These are phyloP conservation scores for Hyaena hyaena DNA, from an alignment of 2,113 vertebrate genomes.

Conservation along the genomic window DNA sequence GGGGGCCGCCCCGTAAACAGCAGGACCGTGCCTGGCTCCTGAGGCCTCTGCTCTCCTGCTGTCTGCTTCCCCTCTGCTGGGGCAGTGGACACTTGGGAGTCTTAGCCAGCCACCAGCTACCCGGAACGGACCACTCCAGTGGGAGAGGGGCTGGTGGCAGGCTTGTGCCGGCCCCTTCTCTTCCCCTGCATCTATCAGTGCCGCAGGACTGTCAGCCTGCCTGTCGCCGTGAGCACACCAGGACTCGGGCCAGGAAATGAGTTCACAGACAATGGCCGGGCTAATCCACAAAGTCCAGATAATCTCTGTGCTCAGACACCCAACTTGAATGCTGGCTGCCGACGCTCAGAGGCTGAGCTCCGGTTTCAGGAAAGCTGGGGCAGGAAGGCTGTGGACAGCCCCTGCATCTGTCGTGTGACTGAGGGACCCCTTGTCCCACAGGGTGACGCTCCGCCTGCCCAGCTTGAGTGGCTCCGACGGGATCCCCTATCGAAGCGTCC, in stretches of 20 bases:
- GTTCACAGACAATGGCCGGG: not conserved
- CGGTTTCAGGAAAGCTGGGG: not conserved
- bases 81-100: not conserved
- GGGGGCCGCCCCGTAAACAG: not conserved
- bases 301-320: not conserved
- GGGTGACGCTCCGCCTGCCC: constrained; percentile 87
- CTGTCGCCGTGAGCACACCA: not conserved
- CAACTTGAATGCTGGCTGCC: not conserved
- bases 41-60: not conserved
- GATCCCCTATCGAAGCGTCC: constrained; percentile 87
- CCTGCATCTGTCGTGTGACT: not conserved
- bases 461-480: constrained; percentile 88
- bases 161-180: not conserved
- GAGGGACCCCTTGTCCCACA: not conserved
- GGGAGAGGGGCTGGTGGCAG: not conserved
- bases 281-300: not conserved
- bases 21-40: not conserved
- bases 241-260: constrained; percentile 62
- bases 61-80: not conserved
- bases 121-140: not conserved
- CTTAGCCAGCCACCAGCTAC: not conserved
- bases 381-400: not conserved
- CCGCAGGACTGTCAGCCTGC: not conserved
- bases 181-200: not conserved
- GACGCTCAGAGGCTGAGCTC: not conserved